Evolutionary conservation across 2,888 invertebrate species (phyloP), one percentile per base, ranked within the genome.

Genomic region (Camponotus fellah): DNA sequence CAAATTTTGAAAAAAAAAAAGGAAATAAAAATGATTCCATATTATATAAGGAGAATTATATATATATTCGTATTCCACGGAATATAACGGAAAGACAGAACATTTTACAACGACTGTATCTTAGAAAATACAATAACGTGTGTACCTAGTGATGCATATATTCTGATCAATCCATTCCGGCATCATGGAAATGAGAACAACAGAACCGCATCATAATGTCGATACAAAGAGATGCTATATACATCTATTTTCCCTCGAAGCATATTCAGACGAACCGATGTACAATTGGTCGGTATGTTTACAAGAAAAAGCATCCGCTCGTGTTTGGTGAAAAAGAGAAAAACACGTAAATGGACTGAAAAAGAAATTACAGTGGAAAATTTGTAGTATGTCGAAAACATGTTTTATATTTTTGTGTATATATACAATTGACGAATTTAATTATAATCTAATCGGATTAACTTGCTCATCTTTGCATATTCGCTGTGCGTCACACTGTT

Each of bases 171-270:
- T 80, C 26, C 46, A 46, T 56, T 26, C 34, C 34, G 21, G 79
- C 37, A 60, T 79, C 77, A 79, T 72, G 79, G 79, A 69, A 79
- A 79, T 79, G 79, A 71, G 46, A 79, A 71, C 43, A 49, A 46
- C 12, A 46, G 37, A 10, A 46, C 49, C 37, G 72, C 17, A 72
- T 60, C 46, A 72, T 17, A 60, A 72, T 56, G 60, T 72, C 60
- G 60, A 72, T 72, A 80, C 60, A 80, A 80, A 62, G 49, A 80
- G 71, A 69, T 79, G 46, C 26, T 32, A 34, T 62, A 62, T 72
- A 72, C 60, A 80, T 80, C 46, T 72, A 80, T 72, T 80, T 80
- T 72, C 60, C 43, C 37, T 62, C 37, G 72, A n/a, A 62, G 46
- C 58, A 40, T 37, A 32, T 80, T 60, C 46, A 17, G 60, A 49